phyloP scores from a whole-genome alignment of 2,113 vertebrate genomes.

The Hemibagrus wyckioides region DNA sequence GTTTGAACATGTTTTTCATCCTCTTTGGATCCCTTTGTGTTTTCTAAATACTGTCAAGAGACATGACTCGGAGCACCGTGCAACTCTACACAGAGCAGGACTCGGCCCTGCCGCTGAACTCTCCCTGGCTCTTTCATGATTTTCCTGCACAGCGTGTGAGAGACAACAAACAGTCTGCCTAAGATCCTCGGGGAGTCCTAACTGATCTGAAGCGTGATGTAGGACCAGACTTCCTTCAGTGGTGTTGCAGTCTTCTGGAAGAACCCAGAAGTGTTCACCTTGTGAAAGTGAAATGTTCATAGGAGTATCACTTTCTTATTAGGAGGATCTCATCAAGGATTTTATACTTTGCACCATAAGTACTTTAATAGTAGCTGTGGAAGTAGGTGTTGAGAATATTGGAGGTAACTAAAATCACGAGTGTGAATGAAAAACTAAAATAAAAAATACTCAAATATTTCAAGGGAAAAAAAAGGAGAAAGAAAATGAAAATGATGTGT shows the following conservation, averaged over 20 bases:
- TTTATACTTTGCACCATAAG: neutral
- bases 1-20: constrained; percentile 59
- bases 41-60: constrained; percentile 65
- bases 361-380: neutral
- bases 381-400: neutral
- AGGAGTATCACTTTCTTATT: neutral
- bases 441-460: neutral
- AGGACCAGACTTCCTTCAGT: constrained; percentile 1
- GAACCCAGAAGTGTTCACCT: neutral
- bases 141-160: neutral
- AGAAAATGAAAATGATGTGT: neutral
- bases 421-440: neutral
- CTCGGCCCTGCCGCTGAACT: constrained; percentile 19
- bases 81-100: constrained; percentile 37
- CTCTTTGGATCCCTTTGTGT: constrained; percentile 52
- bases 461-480: neutral
- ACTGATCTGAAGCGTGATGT: constrained; percentile 51
- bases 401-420: constrained; percentile 34
- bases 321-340: neutral
- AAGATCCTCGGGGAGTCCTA: constrained; percentile 1
- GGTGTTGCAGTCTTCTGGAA: neutral
- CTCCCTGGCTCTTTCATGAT: constrained; percentile 27
- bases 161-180: constrained; percentile 40
- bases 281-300: neutral
- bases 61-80: constrained; percentile 41